Evolutionary conservation across 2,888 invertebrate genomes (phyloP).

Genomic region (Adineta ricciae): DNA sequence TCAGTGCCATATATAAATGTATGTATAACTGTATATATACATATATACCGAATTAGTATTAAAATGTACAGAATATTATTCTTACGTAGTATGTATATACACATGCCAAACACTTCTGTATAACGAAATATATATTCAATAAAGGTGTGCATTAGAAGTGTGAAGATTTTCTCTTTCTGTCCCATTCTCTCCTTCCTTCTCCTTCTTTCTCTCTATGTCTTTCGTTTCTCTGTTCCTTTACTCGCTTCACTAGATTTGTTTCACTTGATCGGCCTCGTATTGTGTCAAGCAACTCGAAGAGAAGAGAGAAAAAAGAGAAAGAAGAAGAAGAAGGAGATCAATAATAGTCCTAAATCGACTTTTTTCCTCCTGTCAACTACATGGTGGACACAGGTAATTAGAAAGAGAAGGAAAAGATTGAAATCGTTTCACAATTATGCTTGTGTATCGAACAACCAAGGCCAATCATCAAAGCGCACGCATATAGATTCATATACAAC

Average conservation of each 20-base stretch:
- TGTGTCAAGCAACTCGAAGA: background rate
- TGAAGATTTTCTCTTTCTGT: slow-evolving; percentile 4
- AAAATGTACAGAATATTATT: background rate
- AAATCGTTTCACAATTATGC: background rate
- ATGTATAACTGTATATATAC: background rate
- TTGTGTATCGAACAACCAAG: background rate
- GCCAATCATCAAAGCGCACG: background rate
- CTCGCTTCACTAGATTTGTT: slow-evolving; percentile 9
- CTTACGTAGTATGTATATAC: background rate
- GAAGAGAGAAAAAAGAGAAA: background rate
- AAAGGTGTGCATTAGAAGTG: slow-evolving; percentile 5
- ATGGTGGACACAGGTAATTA: slow-evolving; percentile 13
- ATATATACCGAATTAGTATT: background rate
- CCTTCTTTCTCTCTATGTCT: background rate
- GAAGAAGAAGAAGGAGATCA: background rate
- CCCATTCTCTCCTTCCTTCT: background rate
- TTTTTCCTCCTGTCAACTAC: background rate
- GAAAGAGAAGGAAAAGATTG: background rate
- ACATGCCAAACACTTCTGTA: background rate
- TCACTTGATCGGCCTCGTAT: slow-evolving; percentile 5
- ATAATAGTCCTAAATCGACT: slow-evolving; percentile 9
- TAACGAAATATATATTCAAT: background rate
- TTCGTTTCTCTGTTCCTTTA: background rate
- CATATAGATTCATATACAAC: background rate
- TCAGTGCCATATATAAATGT: background rate